Evolutionary conservation across 2,113 vertebrate genomes (phyloP).

Genomic region (Tenebrosternarchus preto): DNA sequence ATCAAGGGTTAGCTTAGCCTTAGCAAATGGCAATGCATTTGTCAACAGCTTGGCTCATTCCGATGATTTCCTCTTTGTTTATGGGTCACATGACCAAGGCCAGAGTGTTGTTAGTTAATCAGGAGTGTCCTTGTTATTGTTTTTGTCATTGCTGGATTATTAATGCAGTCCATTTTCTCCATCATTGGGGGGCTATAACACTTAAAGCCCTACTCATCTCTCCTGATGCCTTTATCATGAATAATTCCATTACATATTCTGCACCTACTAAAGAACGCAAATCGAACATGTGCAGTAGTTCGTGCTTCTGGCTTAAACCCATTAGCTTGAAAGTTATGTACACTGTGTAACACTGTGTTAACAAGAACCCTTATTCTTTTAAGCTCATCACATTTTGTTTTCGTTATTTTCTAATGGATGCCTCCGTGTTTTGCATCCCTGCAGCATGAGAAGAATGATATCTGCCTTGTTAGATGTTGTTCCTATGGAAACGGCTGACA

Average conservation of each 20-base stretch:
- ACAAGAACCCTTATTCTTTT: neutral
- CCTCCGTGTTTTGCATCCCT: conserved; percentile 50
- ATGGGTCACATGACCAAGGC: neutral
- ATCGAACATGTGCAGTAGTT: neutral
- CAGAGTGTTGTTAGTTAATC: conserved; percentile 2
- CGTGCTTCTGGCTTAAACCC: neutral
- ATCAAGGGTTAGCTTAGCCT: neutral
- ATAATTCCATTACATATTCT: conserved; percentile 3
- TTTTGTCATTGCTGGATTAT: conserved; percentile 13
- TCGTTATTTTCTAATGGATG: neutral
- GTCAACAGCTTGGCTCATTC: neutral
- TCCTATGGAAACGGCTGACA: conserved; percentile 72
- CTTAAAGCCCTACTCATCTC: conserved; percentile 17
- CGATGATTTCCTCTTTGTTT: conserved; percentile 21
- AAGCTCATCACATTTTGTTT: neutral
- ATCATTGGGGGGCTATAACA: conserved; percentile 3
- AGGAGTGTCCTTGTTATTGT: neutral
- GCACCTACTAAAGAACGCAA: conserved; percentile 1
- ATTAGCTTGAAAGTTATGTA: neutral
- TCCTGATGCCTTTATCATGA: conserved; percentile 16
- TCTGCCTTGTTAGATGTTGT: conserved; percentile 59
- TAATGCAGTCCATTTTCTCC: conserved; percentile 29
- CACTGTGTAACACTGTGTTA: neutral
- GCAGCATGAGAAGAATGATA: conserved; percentile 48
- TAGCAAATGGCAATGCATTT: neutral